Conservation (phyloP, 2,888 invertebrate genomes). For the Noctua janthe region DNA sequence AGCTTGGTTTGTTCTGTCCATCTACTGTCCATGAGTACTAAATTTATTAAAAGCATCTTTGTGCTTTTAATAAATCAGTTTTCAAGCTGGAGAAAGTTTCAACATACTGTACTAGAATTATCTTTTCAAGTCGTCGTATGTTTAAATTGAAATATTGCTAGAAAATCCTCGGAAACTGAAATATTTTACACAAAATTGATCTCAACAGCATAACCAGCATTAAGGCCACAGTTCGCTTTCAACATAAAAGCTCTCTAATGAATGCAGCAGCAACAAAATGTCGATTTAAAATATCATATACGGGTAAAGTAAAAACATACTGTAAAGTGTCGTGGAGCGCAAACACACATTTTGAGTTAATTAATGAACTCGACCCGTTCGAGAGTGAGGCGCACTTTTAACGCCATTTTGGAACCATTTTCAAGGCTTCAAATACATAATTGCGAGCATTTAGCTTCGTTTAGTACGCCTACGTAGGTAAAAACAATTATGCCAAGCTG, state of each 20-base stretch:
- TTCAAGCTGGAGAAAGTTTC: neutral
- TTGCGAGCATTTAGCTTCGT: conserved; percentile 32
- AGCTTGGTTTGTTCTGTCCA: neutral
- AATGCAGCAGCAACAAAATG: conserved; percentile 2
- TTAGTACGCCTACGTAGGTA: conserved; percentile 20
- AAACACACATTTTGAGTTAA: conserved; percentile 44
- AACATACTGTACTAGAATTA: neutral
- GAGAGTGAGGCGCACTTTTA: conserved; percentile 37
- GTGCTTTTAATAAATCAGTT: neutral
- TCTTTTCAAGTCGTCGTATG: neutral
- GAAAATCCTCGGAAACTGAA: neutral
- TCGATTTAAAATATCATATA: conserved; percentile 16
- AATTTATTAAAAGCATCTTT: conserved; percentile 3
- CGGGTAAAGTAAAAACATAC: conserved; percentile 18
- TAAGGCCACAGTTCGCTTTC: neutral
- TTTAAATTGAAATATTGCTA: conserved; percentile 13
- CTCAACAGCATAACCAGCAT: neutral
- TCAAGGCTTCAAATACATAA: conserved; percentile 36
- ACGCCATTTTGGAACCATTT: conserved; percentile 35
- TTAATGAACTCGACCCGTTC: conserved; percentile 53
- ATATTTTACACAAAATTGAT: neutral
- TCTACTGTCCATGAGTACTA: neutral
- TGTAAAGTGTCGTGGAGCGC: conserved; percentile 20
- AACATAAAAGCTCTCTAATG: neutral
- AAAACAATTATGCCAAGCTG: conserved; percentile 1